Evolutionary conservation across 2,113 vertebrate genomes (phyloP), one percentile per base, ranked within the genome.

Genomic region (Etheostoma cragini): DNA sequence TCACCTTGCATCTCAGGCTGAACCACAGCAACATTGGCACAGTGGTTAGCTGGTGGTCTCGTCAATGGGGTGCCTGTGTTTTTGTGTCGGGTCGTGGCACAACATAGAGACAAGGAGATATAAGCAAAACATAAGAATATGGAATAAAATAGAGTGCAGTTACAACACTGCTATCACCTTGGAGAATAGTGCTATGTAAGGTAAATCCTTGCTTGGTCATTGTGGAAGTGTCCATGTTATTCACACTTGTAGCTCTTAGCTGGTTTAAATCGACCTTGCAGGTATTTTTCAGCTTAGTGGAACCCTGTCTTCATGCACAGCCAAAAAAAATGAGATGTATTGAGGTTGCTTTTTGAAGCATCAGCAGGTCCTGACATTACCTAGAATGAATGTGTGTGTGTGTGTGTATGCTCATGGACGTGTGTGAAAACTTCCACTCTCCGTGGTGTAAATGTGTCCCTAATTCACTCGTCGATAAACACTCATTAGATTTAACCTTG

Each of bases 401-500:
- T 81, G 78, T 19, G 24, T 24, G 53, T 19, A 22, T 35, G 71
- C 47, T 10, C 19, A 11, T 45, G 17, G 8, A 10, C 10, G 62
- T 38, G 46, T 57, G 61, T 66, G 53, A 47, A 57, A 56, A n/a
- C 70, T 56, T 69, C 56, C 68, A 22, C 66, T 66, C 66, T 81
- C 54, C n/a, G 22, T 24, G 65, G 33, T 1, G 53, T 73, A 65
- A 84, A 67, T 76, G 75, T 74, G 72, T 78, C 66, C 62, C 38
- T 63, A 67, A 87, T 78, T 79, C 63, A 72, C 64, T 64, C 21
- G 35, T 82, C 45, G 21, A 81, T 89, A 81, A 88, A 87, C 60
- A 73, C 49, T 89, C 85, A 81, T 91, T 87, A 84, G 72, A 60
- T 83, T 83, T 66, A 82, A 89, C 80, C 84, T 89, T 77, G 80